A percentile compares a stretch with the other conserved stretches of the same genome.
phyloP scores from a whole-genome alignment of 2,888 invertebrate species.

The Chalcis sispes region DNA sequence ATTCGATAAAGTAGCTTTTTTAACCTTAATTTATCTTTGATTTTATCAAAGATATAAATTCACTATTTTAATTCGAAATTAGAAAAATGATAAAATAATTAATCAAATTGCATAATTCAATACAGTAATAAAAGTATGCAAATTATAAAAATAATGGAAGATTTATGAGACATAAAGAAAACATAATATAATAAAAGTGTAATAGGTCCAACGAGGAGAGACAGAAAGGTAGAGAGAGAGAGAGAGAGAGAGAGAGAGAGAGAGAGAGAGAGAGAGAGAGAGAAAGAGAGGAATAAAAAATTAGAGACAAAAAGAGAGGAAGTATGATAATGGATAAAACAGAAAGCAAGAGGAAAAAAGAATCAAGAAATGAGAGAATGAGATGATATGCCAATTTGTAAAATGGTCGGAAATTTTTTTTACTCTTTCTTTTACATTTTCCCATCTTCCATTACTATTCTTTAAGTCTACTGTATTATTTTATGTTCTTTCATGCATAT shows the following conservation, averaged over 20 bases:
- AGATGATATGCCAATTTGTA: slow-evolving; percentile 13
- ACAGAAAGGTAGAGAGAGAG: background rate
- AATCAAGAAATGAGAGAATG: background rate
- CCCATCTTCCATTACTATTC: background rate
- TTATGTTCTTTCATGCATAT: background rate
- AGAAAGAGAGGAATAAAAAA: too few species aligned
- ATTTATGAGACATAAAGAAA: background rate
- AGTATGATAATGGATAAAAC: background rate
- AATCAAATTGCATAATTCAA: too few species aligned
- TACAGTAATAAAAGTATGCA: too few species aligned
- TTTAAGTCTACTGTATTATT: background rate
- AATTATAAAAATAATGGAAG: background rate
- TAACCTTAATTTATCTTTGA: background rate
- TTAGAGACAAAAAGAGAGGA: too few species aligned
- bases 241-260: background rate
- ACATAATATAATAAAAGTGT: background rate
- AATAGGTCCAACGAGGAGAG: background rate
- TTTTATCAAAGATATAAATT: too few species aligned
- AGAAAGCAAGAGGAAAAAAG: background rate
- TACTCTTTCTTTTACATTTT: background rate
- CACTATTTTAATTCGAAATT: too few species aligned
- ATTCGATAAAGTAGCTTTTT: too few species aligned
- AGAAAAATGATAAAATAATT: too few species aligned
- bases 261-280: too few species aligned
- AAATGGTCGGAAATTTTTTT: slow-evolving; percentile 23